Evolutionary conservation across 2,797 vertebrate species (phyloP).

Genomic region (Cyclopterus lumpus): DNA sequence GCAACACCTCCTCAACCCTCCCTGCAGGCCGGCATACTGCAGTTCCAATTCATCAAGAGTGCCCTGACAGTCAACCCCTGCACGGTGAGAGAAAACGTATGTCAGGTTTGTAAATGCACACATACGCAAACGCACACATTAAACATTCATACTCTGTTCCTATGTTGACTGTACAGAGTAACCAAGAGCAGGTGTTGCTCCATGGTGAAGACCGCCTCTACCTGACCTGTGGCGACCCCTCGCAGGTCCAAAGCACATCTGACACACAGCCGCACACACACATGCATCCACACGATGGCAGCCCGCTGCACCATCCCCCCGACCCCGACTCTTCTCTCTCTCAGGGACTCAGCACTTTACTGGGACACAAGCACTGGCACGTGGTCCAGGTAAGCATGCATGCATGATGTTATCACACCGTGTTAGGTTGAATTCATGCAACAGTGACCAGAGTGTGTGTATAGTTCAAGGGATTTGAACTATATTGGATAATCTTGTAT

Average conservation of each 20-base stretch:
- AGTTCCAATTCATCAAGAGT: conserved; percentile 98
- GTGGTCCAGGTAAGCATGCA: conserved; percentile 91
- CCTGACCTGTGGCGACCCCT: conserved; percentile 94
- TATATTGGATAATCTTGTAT: not conserved
- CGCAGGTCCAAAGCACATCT: conserved; percentile 87
- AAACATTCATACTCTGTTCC: conserved; percentile 4
- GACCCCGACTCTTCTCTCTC: conserved; percentile 86
- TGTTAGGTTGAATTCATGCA: not conserved
- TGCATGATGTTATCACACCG: not conserved
- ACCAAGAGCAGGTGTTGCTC: conserved; percentile 97
- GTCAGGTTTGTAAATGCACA: not conserved
- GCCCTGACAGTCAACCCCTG: conserved; percentile 98
- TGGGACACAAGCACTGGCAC: conserved; percentile 99
- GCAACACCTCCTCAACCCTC: conserved; percentile 63
- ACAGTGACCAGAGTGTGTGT: not conserved
- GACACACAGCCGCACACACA: conserved; percentile 78
- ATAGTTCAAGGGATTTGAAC: not conserved
- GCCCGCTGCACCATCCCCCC: conserved; percentile 82
- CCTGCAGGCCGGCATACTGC: conserved; percentile 89
- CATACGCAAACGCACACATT: not conserved
- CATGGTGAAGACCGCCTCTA: conserved; percentile 98
- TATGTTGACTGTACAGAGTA: conserved; percentile 85
- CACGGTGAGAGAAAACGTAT: conserved; percentile 86
- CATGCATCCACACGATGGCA: conserved; percentile 81
- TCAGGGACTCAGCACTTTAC: conserved; percentile 99